Percentiles rank a stretch among this genome's conserved stretches.
These are phyloP conservation scores for Nibea albiflora DNA, from an alignment of 2,113 vertebrate genomes.

Conservation along the genomic window DNA sequence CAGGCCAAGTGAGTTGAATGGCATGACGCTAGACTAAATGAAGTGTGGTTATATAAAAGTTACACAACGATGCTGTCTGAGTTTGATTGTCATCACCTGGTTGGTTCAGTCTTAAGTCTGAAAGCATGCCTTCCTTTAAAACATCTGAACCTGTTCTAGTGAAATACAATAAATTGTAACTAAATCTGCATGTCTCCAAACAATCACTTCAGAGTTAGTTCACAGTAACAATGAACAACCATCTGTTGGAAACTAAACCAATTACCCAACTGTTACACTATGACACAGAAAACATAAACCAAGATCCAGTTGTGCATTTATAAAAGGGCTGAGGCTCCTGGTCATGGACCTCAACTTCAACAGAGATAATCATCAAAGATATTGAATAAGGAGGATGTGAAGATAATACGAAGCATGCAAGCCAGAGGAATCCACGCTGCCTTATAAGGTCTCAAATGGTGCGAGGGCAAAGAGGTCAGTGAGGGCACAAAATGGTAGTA, in stretches of 20 bases:
- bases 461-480: slow-evolving; percentile 43
- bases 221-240: slow-evolving; percentile 40
- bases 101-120: background rate
- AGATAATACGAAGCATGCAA: slow-evolving; percentile 73
- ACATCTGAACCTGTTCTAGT: slow-evolving; percentile 45
- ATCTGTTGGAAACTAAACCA: slow-evolving; percentile 62
- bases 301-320: slow-evolving; percentile 71
- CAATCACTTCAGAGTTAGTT: slow-evolving; percentile 39
- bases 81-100: slow-evolving; percentile 46
- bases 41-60: slow-evolving; percentile 29
- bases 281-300: slow-evolving; percentile 62
- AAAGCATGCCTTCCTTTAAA: slow-evolving; percentile 45
- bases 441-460: slow-evolving; percentile 74
- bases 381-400: slow-evolving; percentile 72
- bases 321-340: slow-evolving; percentile 74
- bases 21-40: slow-evolving; percentile 3
- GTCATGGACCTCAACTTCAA: slow-evolving; percentile 66
- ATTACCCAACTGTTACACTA: slow-evolving; percentile 59
- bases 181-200: slow-evolving; percentile 55
- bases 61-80: slow-evolving; percentile 20
- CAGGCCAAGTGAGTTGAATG: slow-evolving; percentile 9
- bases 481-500: slow-evolving; percentile 56
- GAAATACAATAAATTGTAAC: slow-evolving; percentile 35
- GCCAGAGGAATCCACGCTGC: slow-evolving; percentile 66
- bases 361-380: slow-evolving; percentile 76